Conservation (phyloP, 2,888 invertebrate species). For the Lypha dubia region DNA sequence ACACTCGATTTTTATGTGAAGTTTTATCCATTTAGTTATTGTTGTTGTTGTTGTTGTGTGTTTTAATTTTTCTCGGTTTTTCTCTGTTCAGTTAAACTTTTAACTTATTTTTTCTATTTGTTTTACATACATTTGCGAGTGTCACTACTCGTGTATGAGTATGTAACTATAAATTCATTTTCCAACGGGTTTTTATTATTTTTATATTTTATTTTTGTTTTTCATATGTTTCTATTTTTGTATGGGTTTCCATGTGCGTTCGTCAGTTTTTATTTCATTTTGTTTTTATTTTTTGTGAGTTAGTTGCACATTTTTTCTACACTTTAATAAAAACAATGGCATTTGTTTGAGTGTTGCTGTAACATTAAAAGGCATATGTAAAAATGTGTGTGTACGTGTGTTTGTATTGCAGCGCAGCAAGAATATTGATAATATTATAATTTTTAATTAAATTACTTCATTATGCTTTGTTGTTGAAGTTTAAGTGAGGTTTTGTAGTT, state of each 20-base stretch:
- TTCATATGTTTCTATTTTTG: constrained; percentile 3
- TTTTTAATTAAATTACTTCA: constrained; percentile 71
- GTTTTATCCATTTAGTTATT: no score
- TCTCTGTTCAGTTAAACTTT: constrained; percentile 16
- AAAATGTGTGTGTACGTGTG: constrained; percentile 8
- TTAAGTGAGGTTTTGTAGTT: constrained; percentile 18
- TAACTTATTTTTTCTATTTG: constrained; percentile 54
- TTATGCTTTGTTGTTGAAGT: constrained; percentile 46
- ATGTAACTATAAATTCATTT: constrained; percentile 23
- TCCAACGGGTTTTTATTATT: background rate
- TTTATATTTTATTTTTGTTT: no score
- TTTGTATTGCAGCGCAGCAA: constrained; percentile 40
- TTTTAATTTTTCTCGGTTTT: background rate
- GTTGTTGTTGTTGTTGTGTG: background rate
- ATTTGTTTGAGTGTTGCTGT: constrained; percentile 17
- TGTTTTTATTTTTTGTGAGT: background rate
- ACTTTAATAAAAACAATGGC: background rate
- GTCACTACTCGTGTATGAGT: constrained; percentile 43
- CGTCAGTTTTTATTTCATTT: constrained; percentile 27
- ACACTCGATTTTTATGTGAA: constrained; percentile 8
- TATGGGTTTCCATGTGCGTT: constrained; percentile 1
- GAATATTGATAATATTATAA: constrained; percentile 70
- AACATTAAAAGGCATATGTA: constrained; percentile 15
- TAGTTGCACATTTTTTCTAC: constrained; percentile 30
- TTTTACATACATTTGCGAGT: constrained; percentile 38